Evolutionary conservation across 2,797 vertebrate genomes (phyloP), one percentile per base, ranked within the genome.

Genomic region (Poecilia gillii): DNA sequence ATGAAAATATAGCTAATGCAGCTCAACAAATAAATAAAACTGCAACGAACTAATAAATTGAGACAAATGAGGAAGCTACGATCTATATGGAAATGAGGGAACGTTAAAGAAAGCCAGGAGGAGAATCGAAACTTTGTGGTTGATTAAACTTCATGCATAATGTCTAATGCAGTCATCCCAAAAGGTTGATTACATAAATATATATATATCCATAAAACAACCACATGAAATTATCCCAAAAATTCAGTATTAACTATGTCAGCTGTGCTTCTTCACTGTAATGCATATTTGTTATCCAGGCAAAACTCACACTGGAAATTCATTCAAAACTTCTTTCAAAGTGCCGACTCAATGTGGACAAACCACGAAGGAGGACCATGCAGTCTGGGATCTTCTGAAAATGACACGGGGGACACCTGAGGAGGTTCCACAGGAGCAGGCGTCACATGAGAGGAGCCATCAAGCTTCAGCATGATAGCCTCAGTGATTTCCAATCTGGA

Each of bases 61-160:
- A 85, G 81, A 92, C 86, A 86, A 82, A 81, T 85, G 78, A 88
- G 91, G 90, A 93, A 89, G 85, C 71, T 79, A 83, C 13, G 49
- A 76, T 81, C 77, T 75, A 51, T 20, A 64, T 83, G 87, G 87
- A 92, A 93, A 85, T 14, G 83, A 20, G 81, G 78, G 73, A 78
- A 81, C 75, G 68, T 76, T 68, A 73, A 64, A 45, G 51, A 73
- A 76, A 70, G 76, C 64, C 64, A 39, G 64, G 33, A 39, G 62
- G 18, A 20, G 33, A 39, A 66, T 8, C 0, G 7, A 36, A 33
- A 39, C 62, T 12, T 41, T 41, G 25, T 68, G 18, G 4, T 4
- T 64, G 33, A 64, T 36, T 8, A 8, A 36, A 11, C 18, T 36
- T 66, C 36, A 66, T 39, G 6, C 16, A 66, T 2, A 39, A 23